Base-by-base conservation (phyloP, 2,113 vertebrate genomes). In the Platycercus adscitus region DNA sequence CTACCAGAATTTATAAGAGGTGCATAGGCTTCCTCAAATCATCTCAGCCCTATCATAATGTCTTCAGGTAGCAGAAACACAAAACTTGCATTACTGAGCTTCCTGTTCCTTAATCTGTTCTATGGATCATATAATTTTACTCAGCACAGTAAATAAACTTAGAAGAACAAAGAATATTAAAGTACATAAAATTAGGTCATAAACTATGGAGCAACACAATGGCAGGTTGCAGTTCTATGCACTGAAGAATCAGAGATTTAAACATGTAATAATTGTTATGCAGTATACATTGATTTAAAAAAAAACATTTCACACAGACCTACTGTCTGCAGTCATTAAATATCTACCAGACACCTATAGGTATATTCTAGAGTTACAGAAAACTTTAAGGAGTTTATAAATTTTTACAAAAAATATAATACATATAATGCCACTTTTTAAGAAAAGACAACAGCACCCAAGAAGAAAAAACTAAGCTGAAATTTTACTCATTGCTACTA, bases 81-180 rank as follows among this genome's bases (percentile, higher is more conserved):
- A 77, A 86, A 95, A 49, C 70, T 97, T 90, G 81, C 24, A 63
- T 61, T 94, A 78, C 31, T 88, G 81, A 89, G 64, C 24, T 91
- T 85, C 93, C 55, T 70, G 61, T 96, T 90, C 44, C 81, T 89
- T 94, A 82, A 96, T 84, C 82, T 92, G 66, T 81, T 97, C 76
- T 79, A 93, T 47, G 91, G 66, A 52, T 96, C 96, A 94, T 97
- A 97, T 97, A 97, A 95, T 97, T 97, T 98, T 97, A 97, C 82
- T 93, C 84, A 82, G 90, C 41, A 55, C 35, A 96, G 91, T 97
- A 98, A 98, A 97, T 94, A 98, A 97, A 96, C 73, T 94, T 55
- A 88, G 76, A 75, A n/a, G 70, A 97, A 81, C 78, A 88, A 95
- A 97, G 84, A 92, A 93, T 85, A 95, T 96, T 97, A 94, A 96